Percentiles rank a stretch among this genome's conserved stretches.
Conservation (phyloP, 2,797 vertebrate species). For the Poecilia wingei region DNA sequence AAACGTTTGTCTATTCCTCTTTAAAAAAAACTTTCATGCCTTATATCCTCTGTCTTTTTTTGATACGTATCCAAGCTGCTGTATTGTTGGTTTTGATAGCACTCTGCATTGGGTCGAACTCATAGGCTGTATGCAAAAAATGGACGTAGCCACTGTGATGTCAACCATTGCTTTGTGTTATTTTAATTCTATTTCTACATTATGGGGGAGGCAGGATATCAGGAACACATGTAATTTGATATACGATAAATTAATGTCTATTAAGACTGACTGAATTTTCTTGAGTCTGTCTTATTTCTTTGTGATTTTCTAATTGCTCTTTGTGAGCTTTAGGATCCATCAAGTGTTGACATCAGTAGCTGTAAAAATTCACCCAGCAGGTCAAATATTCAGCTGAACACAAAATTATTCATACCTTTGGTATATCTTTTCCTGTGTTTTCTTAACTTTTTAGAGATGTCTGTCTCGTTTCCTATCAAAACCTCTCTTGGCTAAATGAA, state of each 20-base stretch:
- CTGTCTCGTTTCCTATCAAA: not conserved
- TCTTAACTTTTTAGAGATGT: not conserved
- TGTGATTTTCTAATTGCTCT: not conserved
- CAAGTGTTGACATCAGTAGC: not conserved
- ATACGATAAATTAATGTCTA: not conserved
- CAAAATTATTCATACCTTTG: not conserved
- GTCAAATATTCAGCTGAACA: not conserved
- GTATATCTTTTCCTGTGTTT: not conserved
- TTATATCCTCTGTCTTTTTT: not conserved
- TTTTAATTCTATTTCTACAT: not conserved
- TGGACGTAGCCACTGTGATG: not conserved
- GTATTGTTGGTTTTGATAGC: constrained; percentile 1
- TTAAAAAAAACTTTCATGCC: not conserved
- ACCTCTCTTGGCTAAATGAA: not conserved
- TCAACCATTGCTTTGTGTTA: not conserved
- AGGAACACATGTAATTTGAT: not conserved
- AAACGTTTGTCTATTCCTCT: not conserved
- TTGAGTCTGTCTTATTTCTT: not conserved
- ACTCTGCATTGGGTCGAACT: not conserved
- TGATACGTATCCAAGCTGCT: constrained; percentile 11
- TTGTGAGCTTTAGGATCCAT: not conserved
- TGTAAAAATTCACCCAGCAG: not conserved
- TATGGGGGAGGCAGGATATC: not conserved
- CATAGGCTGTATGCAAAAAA: not conserved
- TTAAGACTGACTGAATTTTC: not conserved